Conservation (phyloP, 2,888 invertebrate species). For the Napeogenes sylphis region DNA sequence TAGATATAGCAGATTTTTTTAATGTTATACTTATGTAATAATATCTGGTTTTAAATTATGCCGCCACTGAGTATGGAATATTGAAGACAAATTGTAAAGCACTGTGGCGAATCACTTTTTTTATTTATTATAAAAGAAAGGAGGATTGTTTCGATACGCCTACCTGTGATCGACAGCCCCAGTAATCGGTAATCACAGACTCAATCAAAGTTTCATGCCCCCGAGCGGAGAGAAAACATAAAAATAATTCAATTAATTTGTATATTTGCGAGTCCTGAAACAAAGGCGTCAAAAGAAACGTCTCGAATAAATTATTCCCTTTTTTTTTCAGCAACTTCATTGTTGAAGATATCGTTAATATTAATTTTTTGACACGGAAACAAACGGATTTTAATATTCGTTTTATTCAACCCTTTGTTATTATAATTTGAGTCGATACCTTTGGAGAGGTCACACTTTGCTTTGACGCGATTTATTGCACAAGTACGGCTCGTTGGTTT, state of each 20-base stretch:
- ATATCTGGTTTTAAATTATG: too few relatives aligned
- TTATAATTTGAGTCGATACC: slow-evolving; percentile 56
- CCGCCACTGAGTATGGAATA: too few relatives aligned
- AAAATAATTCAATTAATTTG: slow-evolving; percentile 57
- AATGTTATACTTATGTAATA: slow-evolving; percentile 21
- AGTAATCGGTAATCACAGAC: slow-evolving; percentile 27
- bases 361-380: slow-evolving; percentile 76
- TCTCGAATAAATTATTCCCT: slow-evolving; percentile 72
- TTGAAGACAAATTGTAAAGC: slow-evolving; percentile 7
- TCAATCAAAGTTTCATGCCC: slow-evolving; percentile 14
- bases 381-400: slow-evolving; percentile 71
- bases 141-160: slow-evolving; percentile 25
- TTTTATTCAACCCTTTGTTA: slow-evolving; percentile 68
- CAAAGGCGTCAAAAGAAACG: slow-evolving; percentile 72
- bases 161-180: slow-evolving; percentile 27
- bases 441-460: slow-evolving; percentile 19
- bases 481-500: slow-evolving; percentile 17
- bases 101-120: slow-evolving; percentile 10
- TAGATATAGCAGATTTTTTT: slow-evolving; percentile 26
- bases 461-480: slow-evolving; percentile 20
- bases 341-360: slow-evolving; percentile 75
- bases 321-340: slow-evolving; percentile 68
- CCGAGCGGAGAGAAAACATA: slow-evolving; percentile 1
- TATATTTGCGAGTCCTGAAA: slow-evolving; percentile 56
- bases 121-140: slow-evolving; percentile 21